Conservation (phyloP, 2,797 vertebrate genomes). For the Merluccius polli region DNA sequence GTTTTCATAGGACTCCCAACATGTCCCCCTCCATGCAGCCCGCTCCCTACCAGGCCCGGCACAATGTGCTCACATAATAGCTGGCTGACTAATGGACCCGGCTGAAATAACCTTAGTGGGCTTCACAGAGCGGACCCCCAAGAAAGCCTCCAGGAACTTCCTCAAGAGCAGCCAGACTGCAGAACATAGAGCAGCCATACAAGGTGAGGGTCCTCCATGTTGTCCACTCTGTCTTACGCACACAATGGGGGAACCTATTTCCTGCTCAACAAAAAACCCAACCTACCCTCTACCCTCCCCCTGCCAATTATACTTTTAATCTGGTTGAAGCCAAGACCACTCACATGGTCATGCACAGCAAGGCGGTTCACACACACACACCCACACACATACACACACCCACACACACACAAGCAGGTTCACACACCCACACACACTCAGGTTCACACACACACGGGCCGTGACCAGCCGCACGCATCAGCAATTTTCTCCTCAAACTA, state of each 20-base stretch:
- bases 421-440: background rate
- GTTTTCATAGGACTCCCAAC: constrained; percentile 22
- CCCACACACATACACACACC: constrained; percentile 4
- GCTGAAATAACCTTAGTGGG: constrained; percentile 55
- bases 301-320: constrained; percentile 58
- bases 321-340: constrained; percentile 50
- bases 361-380: constrained; percentile 26
- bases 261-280: constrained; percentile 24
- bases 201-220: constrained; percentile 51
- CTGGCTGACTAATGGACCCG: constrained; percentile 61
- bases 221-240: constrained; percentile 38
- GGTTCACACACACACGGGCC: constrained; percentile 17
- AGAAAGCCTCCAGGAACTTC: constrained; percentile 37
- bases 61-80: constrained; percentile 52
- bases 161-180: constrained; percentile 41
- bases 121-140: constrained; percentile 41
- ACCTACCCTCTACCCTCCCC: background rate
- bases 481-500: constrained; percentile 54
- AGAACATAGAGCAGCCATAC: constrained; percentile 38
- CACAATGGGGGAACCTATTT: constrained; percentile 56
- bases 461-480: constrained; percentile 40
- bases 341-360: constrained; percentile 15
- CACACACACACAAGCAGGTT: too few species aligned
- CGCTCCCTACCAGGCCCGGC: constrained; percentile 13
- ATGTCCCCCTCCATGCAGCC: constrained; percentile 18